Evolutionary conservation across 2,797 vertebrate genomes (phyloP).

Genomic region (Peromyscus attwateri): DNA sequence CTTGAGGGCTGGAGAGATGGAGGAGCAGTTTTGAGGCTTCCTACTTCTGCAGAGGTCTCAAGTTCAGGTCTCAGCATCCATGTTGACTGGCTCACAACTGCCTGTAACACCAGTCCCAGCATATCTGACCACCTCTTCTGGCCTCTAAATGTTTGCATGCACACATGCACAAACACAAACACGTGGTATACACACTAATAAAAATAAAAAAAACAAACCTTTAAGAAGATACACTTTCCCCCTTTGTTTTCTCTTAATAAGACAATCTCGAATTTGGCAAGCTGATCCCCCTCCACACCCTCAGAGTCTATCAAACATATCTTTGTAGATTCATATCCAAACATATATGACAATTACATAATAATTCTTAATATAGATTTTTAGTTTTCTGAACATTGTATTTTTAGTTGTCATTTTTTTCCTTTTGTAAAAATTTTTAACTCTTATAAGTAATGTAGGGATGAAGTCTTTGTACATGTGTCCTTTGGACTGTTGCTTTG

Average conservation of each 20-base stretch:
- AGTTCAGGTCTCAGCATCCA: neutral
- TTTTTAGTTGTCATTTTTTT: slow-evolving; percentile 6
- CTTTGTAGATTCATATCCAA: slow-evolving; percentile 45
- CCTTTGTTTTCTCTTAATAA: slow-evolving; percentile 9
- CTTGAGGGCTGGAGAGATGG: neutral
- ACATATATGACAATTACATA: neutral
- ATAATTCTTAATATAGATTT: neutral
- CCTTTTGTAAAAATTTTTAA: neutral
- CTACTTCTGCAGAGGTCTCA: neutral
- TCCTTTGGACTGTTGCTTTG: slow-evolving; percentile 40
- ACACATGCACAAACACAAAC: neutral
- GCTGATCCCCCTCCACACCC: neutral
- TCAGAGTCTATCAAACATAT: neutral
- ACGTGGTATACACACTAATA: neutral
- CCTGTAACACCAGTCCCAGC: neutral
- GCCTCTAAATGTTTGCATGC: neutral
- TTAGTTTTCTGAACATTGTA: neutral
- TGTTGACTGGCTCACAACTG: neutral
- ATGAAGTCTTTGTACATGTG: neutral
- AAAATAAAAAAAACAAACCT: neutral
- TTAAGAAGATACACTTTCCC: neutral
- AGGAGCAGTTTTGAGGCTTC: neutral
- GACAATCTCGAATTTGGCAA: neutral
- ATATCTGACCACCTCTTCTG: neutral
- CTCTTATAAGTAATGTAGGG: neutral